These are phyloP conservation scores for Bombus turneri DNA, from an alignment of 1,140 invertebrate genomes.

Conservation along the genomic window DNA sequence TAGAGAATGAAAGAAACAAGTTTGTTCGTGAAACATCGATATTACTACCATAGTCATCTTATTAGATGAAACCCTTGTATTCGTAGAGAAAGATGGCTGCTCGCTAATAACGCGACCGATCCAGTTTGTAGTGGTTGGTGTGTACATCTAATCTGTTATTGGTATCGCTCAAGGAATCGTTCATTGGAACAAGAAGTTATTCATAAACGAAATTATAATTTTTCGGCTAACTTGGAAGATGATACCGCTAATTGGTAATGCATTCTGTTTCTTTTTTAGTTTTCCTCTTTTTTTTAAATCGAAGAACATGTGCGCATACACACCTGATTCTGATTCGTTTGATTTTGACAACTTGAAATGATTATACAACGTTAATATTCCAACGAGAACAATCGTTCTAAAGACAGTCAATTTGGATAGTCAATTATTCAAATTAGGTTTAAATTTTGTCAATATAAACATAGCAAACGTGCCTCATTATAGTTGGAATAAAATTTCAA, in stretches of 20 bases:
- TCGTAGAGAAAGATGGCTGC: constrained; percentile 64
- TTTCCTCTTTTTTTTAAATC: background rate
- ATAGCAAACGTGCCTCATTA: too few species aligned
- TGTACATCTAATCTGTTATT: constrained; percentile 63
- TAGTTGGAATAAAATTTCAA: too few species aligned
- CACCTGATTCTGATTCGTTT: background rate
- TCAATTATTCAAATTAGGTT: background rate
- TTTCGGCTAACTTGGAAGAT: background rate
- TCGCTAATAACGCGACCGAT: constrained; percentile 39
- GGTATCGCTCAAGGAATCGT: constrained; percentile 39
- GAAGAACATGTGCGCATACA: background rate
- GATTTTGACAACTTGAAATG: background rate
- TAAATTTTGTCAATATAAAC: too few species aligned
- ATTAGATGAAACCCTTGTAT: constrained; percentile 79
- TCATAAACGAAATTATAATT: background rate
- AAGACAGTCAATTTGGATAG: background rate
- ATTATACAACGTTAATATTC: background rate
- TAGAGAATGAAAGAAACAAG: background rate
- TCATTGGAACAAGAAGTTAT: background rate
- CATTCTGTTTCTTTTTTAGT: background rate
- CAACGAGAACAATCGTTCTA: background rate
- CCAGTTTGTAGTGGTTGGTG: constrained; percentile 63
- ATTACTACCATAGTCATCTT: constrained; percentile 67
- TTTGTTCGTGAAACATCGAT: constrained; percentile 4
- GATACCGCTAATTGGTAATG: background rate